Conservation (phyloP, 2,888 invertebrate species). For the Epinotia ramella region DNA sequence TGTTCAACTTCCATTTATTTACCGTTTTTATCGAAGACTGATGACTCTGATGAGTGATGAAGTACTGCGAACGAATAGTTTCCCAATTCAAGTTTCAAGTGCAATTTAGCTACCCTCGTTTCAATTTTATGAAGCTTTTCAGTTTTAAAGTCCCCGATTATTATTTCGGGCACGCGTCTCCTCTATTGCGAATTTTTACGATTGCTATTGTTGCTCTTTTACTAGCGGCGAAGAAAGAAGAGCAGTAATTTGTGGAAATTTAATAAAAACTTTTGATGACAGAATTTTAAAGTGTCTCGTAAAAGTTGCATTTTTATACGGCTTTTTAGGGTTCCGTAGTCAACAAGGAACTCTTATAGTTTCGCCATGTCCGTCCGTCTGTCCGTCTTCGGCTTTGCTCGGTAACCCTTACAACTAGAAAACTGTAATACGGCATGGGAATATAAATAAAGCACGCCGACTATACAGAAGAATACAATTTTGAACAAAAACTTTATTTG, state of each 20-base stretch:
- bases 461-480: too few species aligned
- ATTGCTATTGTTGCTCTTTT: conserved; percentile 59
- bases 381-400: too few species aligned
- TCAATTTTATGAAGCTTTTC: conserved; percentile 54
- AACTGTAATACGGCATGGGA: too few species aligned
- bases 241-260: conserved; percentile 48
- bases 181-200: conserved; percentile 58
- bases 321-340: background rate
- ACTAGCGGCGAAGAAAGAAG: conserved; percentile 49
- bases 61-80: conserved; percentile 19
- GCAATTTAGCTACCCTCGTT: conserved; percentile 53
- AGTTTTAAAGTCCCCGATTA: conserved; percentile 56
- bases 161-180: conserved; percentile 58
- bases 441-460: too few species aligned
- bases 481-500: too few species aligned
- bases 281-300: conserved; percentile 42
- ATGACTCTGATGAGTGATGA: conserved; percentile 5
- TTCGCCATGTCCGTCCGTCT: too few species aligned
- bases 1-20: conserved; percentile 4
- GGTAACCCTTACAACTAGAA: too few species aligned
- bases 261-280: conserved; percentile 49
- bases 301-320: conserved; percentile 28
- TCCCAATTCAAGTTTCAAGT: conserved; percentile 50
- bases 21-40: conserved; percentile 17
- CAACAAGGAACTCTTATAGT: too few species aligned